Evolutionary conservation across 2,797 vertebrate genomes (phyloP).

Genomic region (Iguana delicatissima): DNA sequence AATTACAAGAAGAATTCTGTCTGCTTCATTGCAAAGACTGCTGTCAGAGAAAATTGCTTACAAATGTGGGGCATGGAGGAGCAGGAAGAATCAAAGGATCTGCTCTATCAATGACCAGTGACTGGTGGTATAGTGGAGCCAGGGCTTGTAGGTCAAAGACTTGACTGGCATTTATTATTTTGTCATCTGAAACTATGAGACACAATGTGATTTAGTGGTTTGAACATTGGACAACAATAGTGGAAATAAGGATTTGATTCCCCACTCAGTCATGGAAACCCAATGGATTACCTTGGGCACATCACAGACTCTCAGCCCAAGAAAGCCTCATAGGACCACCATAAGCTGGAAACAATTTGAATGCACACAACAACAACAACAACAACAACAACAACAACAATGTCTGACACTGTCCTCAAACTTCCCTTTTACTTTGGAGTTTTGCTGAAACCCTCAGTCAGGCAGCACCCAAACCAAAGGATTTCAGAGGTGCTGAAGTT

Average conservation of each 20-base stretch:
- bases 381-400: too few species aligned
- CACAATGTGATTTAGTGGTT: too few species aligned
- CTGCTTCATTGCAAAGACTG: neutral
- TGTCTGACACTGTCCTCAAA: neutral
- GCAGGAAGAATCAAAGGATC: neutral
- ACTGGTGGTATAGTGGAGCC: neutral
- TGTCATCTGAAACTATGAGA: neutral
- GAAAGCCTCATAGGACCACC: too few species aligned
- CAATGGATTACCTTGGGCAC: too few species aligned
- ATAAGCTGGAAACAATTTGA: too few species aligned
- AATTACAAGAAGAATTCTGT: neutral
- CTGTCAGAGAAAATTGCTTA: neutral
- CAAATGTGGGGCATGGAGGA: neutral
- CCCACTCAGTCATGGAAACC: too few species aligned
- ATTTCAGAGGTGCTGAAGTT: too few species aligned
- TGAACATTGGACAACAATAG: too few species aligned
- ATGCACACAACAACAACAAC: too few species aligned
- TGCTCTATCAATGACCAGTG: neutral
- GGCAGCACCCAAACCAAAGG: too few species aligned
- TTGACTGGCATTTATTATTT: neutral
- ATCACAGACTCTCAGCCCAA: too few species aligned
- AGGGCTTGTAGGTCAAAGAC: neutral
- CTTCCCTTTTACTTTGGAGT: neutral
- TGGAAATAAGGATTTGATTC: too few species aligned
- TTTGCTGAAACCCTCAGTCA: neutral